phyloP scores from a whole-genome alignment of 2,888 invertebrate genomes.

The Epiblema foenella region DNA sequence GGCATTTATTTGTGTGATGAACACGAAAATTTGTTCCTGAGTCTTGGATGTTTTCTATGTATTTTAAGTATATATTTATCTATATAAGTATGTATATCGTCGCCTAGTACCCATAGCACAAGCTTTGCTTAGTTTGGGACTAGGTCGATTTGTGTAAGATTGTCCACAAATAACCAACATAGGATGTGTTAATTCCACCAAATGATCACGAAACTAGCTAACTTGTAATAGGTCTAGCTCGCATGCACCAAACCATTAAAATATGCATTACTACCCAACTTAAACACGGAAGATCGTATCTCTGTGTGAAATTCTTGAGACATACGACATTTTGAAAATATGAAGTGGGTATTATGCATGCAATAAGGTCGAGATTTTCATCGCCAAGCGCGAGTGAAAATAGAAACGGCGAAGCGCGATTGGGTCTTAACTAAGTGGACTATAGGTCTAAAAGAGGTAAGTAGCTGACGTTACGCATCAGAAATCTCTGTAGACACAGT shows the following conservation, averaged over 20 bases:
- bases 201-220: slow-evolving; percentile 1
- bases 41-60: too few species aligned
- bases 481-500: too few species aligned
- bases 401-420: slow-evolving; percentile 39
- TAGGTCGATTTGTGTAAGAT: too few species aligned
- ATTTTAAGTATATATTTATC: too few species aligned
- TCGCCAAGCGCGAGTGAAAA: slow-evolving; percentile 47
- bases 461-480: background rate
- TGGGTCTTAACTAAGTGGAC: slow-evolving; percentile 14
- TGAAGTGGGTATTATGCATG: slow-evolving; percentile 36
- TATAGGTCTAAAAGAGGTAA: background rate
- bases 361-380: slow-evolving; percentile 57
- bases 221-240: background rate
- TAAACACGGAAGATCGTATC: background rate
- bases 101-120: too few species aligned
- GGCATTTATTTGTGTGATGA: too few species aligned
- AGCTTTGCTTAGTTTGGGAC: too few species aligned
- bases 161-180: too few species aligned
- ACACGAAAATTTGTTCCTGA: too few species aligned
- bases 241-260: slow-evolving; percentile 4
- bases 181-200: slow-evolving; percentile 3
- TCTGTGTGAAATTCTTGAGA: background rate
- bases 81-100: too few species aligned
- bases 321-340: background rate
- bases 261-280: background rate